A percentile compares a stretch with the other conserved stretches of the same genome.
Evolutionary conservation across 2,113 vertebrate genomes (phyloP).

Genomic region (Pampusana beccarii): DNA sequence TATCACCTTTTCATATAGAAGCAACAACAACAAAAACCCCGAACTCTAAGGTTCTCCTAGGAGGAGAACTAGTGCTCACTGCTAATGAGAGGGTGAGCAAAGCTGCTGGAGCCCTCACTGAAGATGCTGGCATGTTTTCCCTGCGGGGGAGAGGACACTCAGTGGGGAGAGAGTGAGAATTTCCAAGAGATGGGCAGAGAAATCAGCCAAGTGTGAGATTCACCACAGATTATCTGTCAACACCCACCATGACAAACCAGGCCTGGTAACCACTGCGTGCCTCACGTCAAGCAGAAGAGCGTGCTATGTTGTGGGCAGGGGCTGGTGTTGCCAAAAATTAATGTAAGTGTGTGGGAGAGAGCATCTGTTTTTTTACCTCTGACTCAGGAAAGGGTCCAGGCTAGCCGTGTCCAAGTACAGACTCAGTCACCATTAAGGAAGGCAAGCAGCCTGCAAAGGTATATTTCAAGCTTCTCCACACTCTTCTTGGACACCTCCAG

Average conservation of each 20-base stretch:
- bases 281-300: neutral
- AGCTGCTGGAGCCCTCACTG: neutral
- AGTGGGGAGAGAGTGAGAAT: neutral
- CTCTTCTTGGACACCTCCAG: neutral
- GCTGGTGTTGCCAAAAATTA: neutral
- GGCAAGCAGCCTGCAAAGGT: neutral
- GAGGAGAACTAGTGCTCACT: neutral
- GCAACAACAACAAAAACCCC: neutral
- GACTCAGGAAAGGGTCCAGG: neutral
- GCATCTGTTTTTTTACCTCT: neutral
- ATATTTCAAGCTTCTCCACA: neutral
- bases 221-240: neutral
- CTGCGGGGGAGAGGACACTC: neutral
- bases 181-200: neutral
- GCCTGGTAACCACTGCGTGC: neutral
- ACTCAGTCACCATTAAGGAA: neutral
- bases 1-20: neutral
- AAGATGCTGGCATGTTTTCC: neutral
- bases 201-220: neutral
- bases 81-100: neutral
- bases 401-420: neutral
- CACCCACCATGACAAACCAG: neutral
- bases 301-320: neutral
- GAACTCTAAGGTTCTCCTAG: neutral
- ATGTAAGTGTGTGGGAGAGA: neutral